Percentiles rank a stretch among this genome's conserved stretches.
Conservation (phyloP, 1,140 invertebrate species). For the Cotesia vestalis region DNA sequence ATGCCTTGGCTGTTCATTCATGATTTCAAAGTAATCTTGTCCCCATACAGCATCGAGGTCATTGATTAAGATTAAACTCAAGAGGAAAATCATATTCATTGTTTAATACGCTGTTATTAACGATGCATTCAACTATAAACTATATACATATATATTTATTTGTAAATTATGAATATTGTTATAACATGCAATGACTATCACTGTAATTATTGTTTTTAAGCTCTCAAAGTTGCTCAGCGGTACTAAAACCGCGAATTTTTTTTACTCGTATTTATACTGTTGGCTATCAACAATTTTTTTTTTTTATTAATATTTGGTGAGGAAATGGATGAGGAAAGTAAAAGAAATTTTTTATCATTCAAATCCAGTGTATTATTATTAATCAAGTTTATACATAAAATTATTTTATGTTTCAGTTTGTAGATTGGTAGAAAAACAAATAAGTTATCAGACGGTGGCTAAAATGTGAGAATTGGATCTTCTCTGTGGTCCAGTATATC, state of each 20-base stretch:
- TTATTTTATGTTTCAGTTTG: conserved; percentile 18
- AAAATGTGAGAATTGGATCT: conserved; percentile 88
- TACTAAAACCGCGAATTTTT: background rate
- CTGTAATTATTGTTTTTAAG: background rate
- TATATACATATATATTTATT: background rate
- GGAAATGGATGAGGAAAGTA: conserved; percentile 18
- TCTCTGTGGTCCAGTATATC: conserved; percentile 88
- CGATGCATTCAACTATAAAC: too few species aligned
- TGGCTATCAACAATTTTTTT: background rate
- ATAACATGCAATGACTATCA: background rate
- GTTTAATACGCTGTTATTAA: background rate
- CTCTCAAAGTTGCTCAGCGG: background rate
- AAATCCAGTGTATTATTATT: conserved; percentile 30
- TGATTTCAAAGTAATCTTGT: conserved; percentile 4
- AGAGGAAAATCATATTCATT: background rate
- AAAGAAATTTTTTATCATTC: conserved; percentile 19
- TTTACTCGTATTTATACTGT: background rate
- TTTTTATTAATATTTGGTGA: too few species aligned
- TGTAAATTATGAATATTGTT: background rate
- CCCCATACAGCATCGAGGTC: conserved; percentile 1
- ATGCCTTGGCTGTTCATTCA: conserved; percentile 26
- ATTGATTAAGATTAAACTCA: background rate
- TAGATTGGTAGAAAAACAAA: conserved; percentile 15
- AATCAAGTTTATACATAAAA: conserved; percentile 31
- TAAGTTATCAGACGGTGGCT: conserved; percentile 50